Percentiles rank a stretch among this genome's conserved stretches.
phyloP scores from a whole-genome alignment of 2,797 vertebrate species.

The Aeoliscus strigatus region DNA sequence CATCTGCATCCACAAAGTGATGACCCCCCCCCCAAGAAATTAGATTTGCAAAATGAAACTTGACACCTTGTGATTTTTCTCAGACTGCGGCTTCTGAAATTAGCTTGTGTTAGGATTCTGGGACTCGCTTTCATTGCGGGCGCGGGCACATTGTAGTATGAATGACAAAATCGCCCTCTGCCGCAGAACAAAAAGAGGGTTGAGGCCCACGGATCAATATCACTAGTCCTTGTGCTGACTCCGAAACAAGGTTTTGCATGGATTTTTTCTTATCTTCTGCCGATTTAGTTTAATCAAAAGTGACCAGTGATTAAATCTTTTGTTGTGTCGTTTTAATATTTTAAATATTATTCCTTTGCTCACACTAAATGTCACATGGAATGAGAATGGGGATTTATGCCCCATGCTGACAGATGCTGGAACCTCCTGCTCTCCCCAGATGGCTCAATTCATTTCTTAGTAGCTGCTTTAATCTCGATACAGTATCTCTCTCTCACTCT shows the following conservation, averaged over 20 bases:
- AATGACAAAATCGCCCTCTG: conserved; percentile 62
- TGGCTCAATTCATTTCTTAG: conserved; percentile 48
- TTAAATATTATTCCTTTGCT: conserved; percentile 37
- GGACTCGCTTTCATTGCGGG: conserved; percentile 41
- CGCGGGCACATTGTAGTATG: conserved; percentile 42
- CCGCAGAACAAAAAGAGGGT: conserved; percentile 52
- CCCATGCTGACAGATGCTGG: conserved; percentile 35
- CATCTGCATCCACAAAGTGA: conserved; percentile 50
- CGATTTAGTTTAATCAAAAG: conserved; percentile 73
- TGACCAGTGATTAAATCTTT: conserved; percentile 70
- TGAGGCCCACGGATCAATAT: conserved; percentile 61
- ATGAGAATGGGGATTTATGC: conserved; percentile 45
- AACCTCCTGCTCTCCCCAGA: conserved; percentile 35
- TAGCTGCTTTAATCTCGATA: conserved; percentile 37
- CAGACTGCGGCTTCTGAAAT: conserved; percentile 49
- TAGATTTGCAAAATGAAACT: conserved; percentile 59
- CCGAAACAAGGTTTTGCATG: conserved; percentile 47
- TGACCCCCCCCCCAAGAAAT: conserved; percentile 54
- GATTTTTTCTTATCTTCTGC: conserved; percentile 36
- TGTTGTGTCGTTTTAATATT: conserved; percentile 58
- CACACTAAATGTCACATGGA: conserved; percentile 40
- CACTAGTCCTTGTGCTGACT: conserved; percentile 42
- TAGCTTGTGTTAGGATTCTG: conserved; percentile 53
- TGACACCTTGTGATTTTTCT: conserved; percentile 49
- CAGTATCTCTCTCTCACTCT: conserved; percentile 19